Conservation (phyloP, 2,113 vertebrate genomes). For the Damaliscus lunatus region DNA sequence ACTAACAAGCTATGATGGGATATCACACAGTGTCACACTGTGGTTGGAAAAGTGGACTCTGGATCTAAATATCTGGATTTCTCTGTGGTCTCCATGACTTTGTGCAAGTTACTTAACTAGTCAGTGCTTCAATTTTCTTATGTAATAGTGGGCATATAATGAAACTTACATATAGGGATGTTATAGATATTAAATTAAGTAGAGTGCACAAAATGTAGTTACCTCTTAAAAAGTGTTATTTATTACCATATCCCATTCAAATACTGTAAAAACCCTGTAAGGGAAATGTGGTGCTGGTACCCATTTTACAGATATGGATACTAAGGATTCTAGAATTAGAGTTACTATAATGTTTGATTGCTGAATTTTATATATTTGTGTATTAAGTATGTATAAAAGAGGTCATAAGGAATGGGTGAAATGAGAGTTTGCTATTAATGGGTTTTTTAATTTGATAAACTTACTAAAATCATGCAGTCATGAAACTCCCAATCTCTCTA, state of each 20-base stretch:
- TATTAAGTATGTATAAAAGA: background rate
- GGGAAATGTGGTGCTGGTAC: background rate
- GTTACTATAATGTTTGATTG: background rate
- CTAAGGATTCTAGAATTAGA: background rate
- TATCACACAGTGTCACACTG: background rate
- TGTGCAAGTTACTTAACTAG: background rate
- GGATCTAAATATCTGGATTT: background rate
- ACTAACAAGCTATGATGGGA: background rate
- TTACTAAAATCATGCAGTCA: background rate
- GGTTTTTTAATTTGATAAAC: background rate
- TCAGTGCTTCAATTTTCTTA: background rate
- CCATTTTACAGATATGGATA: background rate
- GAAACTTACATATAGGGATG: background rate
- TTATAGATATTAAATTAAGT: background rate
- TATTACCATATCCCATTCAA: background rate
- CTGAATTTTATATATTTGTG: background rate
- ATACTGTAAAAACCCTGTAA: background rate
- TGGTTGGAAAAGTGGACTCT: background rate
- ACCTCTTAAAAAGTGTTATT: background rate
- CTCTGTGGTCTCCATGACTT: background rate
- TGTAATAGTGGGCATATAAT: background rate
- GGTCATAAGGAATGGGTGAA: background rate
- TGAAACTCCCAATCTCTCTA: background rate
- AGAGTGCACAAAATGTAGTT: background rate
- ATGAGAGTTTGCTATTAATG: background rate